Evolutionary conservation across 2,113 vertebrate species (phyloP).

Genomic region (Oreochromis aureus): DNA sequence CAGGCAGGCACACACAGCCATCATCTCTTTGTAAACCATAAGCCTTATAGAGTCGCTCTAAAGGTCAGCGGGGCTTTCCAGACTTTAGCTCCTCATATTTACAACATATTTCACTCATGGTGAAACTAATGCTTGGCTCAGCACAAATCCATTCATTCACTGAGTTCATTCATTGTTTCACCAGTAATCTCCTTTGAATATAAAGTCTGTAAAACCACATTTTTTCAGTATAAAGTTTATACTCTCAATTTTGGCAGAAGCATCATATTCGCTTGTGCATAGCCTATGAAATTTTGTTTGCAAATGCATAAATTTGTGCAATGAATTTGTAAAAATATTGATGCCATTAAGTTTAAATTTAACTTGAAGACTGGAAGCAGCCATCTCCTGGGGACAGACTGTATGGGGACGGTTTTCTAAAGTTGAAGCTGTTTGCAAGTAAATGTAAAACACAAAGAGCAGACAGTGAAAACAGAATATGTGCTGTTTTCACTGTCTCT

Average conservation of each 20-base stretch:
- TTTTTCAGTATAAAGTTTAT: background rate
- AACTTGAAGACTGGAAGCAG: background rate
- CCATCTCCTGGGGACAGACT: background rate
- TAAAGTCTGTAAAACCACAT: background rate
- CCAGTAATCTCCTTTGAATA: constrained; percentile 19
- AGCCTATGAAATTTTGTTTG: accelerated
- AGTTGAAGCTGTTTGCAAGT: background rate
- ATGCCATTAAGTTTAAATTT: background rate
- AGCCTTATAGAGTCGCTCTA: background rate
- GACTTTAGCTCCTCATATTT: background rate
- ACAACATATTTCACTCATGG: background rate
- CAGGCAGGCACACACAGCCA: background rate
- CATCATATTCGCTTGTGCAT: background rate
- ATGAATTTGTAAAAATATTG: background rate
- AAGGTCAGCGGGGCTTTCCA: background rate
- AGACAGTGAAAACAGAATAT: background rate
- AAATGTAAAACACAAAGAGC: background rate
- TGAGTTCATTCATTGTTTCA: background rate
- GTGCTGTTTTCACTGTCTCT: background rate
- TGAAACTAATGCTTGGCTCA: background rate
- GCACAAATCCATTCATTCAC: background rate
- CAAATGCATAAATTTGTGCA: background rate
- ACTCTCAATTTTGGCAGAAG: background rate
- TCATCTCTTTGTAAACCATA: background rate
- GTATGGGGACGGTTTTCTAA: background rate